These are phyloP conservation scores for Chelon auratus DNA, from an alignment of 2,797 vertebrate species.

Conservation along the genomic window DNA sequence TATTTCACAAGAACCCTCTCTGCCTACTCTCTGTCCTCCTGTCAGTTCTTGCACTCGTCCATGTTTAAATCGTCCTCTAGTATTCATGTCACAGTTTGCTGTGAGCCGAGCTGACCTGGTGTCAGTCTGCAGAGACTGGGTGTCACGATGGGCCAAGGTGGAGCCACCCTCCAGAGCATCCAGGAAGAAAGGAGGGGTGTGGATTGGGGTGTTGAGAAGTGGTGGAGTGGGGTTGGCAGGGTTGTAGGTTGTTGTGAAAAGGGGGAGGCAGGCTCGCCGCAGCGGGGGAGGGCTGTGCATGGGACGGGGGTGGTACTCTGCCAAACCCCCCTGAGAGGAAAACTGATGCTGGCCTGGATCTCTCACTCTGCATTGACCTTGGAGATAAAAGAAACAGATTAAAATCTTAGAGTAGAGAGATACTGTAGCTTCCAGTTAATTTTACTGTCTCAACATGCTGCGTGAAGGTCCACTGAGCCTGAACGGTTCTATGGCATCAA, in stretches of 20 bases:
- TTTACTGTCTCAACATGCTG: conserved; percentile 16
- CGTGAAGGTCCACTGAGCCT: conserved; percentile 9
- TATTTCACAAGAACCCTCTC: conserved; percentile 57
- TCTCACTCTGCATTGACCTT: conserved; percentile 62
- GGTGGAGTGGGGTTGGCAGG: conserved; percentile 62
- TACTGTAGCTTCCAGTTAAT: conserved; percentile 24
- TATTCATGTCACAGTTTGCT: conserved; percentile 52
- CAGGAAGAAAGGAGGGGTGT: conserved; percentile 79
- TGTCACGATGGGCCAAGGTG: conserved; percentile 74
- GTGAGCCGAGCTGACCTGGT: conserved; percentile 70
- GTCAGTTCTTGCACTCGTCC: conserved; percentile 47
- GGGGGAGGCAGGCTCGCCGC: conserved; percentile 86
- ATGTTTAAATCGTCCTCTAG: conserved; percentile 54
- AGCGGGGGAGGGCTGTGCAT: conserved; percentile 93
- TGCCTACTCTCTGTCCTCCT: conserved; percentile 43
- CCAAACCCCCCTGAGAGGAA: conserved; percentile 63
- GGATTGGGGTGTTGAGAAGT: conserved; percentile 70
- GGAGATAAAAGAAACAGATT: conserved; percentile 41
- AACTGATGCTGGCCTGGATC: conserved; percentile 65
- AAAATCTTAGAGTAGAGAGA: conserved; percentile 38
- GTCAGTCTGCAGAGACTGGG: conserved; percentile 77
- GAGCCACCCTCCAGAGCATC: conserved; percentile 77
- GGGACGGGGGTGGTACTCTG: conserved; percentile 82
- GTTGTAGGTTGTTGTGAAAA: conserved; percentile 77
- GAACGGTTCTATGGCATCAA: not conserved